Evolutionary conservation across 2,888 invertebrate genomes (phyloP).

Genomic region (Dynastes grantii): DNA sequence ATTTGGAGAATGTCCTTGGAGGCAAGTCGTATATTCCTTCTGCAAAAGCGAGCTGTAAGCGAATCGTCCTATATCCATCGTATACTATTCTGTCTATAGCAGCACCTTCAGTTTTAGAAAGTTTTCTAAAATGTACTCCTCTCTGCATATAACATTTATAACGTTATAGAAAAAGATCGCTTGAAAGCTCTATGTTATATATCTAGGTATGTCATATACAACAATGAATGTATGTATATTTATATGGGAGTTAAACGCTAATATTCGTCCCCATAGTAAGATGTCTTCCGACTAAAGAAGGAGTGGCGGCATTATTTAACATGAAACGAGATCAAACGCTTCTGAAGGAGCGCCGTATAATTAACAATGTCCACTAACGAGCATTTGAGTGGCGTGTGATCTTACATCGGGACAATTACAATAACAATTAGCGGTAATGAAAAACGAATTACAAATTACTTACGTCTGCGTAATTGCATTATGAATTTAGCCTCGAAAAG

Average conservation of each 20-base stretch:
- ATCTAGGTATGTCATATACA: not conserved
- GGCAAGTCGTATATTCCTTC: too few species aligned
- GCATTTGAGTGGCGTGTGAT: constrained; percentile 66
- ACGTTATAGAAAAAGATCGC: too few species aligned
- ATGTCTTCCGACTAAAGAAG: constrained; percentile 55
- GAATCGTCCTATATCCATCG: too few species aligned
- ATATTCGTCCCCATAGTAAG: constrained; percentile 48
- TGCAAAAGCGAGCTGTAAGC: too few species aligned
- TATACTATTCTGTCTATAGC: too few species aligned
- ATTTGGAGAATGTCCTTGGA: too few species aligned
- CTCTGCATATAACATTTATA: too few species aligned
- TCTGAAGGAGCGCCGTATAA: constrained; percentile 64
- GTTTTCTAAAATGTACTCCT: too few species aligned
- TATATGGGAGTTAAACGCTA: not conserved
- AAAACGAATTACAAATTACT: constrained; percentile 66
- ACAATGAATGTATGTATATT: not conserved
- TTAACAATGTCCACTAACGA: constrained; percentile 67
- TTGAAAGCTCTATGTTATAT: too few species aligned
- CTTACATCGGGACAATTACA: constrained; percentile 63
- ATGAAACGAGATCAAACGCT: constrained; percentile 58
- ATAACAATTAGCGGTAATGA: constrained; percentile 66
- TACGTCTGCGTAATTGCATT: constrained; percentile 61
- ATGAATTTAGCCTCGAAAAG: constrained; percentile 58
- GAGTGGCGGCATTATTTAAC: constrained; percentile 56
- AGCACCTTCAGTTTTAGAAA: too few species aligned